phyloP scores from a whole-genome alignment of 2,888 invertebrate species.

The Patella ulyssiponensis region DNA sequence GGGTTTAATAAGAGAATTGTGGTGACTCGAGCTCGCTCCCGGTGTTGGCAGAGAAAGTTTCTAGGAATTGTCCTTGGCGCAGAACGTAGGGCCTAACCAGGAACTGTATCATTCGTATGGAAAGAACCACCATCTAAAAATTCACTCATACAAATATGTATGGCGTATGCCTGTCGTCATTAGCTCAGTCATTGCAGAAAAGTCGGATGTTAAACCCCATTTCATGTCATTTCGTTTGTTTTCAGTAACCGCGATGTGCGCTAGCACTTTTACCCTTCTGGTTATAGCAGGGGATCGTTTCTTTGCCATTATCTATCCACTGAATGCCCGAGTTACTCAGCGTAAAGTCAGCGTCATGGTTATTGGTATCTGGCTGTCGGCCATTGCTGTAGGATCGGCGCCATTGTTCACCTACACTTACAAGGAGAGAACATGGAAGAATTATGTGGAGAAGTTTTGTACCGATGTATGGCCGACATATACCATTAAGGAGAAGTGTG shows the following conservation, averaged over 20 bases:
- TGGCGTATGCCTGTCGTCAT: too few relatives aligned
- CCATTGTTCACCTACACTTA: conserved; percentile 55
- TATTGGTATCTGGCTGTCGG: conserved; percentile 49
- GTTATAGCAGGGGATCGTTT: conserved; percentile 63
- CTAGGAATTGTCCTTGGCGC: too few relatives aligned
- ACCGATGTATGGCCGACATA: conserved; percentile 56
- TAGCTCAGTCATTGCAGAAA: too few relatives aligned
- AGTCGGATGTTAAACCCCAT: too few relatives aligned
- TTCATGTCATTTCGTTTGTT: not conserved
- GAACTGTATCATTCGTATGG: too few relatives aligned
- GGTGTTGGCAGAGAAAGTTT: too few relatives aligned
- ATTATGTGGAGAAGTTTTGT: conserved; percentile 61
- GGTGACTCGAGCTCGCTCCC: too few relatives aligned
- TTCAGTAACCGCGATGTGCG: conserved; percentile 61
- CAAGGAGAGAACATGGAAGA: conserved; percentile 53
- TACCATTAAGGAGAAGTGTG: conserved; percentile 38
- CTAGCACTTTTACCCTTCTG: conserved; percentile 60
- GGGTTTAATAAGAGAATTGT: too few relatives aligned
- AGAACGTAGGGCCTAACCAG: too few relatives aligned
- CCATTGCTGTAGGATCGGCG: conserved; percentile 54
- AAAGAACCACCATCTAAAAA: too few relatives aligned
- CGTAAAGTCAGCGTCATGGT: conserved; percentile 55
- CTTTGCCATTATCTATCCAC: conserved; percentile 63
- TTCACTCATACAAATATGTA: too few relatives aligned
- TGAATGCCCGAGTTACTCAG: conserved; percentile 58